Percentiles rank a stretch among this genome's conserved stretches.
phyloP scores from a whole-genome alignment of 2,113 vertebrate genomes.

The Seriola aureovittata region DNA sequence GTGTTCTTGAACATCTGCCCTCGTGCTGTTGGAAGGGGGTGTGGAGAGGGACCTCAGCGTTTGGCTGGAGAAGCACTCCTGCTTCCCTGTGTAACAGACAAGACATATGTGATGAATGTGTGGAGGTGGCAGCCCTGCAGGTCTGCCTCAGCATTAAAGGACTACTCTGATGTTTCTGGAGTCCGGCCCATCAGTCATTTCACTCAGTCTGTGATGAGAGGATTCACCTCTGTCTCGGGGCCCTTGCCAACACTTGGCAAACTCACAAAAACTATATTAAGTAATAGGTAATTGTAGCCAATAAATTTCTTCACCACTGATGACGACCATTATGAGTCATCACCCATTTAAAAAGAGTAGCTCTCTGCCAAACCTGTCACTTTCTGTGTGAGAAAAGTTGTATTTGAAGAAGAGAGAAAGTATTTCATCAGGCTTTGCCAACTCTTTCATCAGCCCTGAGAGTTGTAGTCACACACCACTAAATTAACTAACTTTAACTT shows the following conservation, averaged over 20 bases:
- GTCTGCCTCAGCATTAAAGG: neutral
- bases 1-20: constrained; percentile 53
- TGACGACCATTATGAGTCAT: neutral
- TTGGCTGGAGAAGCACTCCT: constrained; percentile 94
- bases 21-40: constrained; percentile 61
- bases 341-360: neutral
- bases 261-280: neutral
- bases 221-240: neutral
- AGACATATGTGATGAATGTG: constrained; percentile 21
- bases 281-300: neutral
- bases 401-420: neutral
- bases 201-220: neutral
- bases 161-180: constrained; percentile 2
- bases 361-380: neutral
- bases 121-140: neutral
- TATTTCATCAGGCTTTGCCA: constrained; percentile 4
- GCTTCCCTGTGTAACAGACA: constrained; percentile 87
- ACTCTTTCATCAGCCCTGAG: constrained; percentile 11
- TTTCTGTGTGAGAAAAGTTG: neutral
- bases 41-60: constrained; percentile 86
- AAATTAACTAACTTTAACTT: neutral
- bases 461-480: neutral
- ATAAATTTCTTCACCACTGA: neutral
- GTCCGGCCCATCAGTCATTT: neutral
- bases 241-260: neutral